Conservation (phyloP, 2,888 invertebrate species). For the Megalurothrips usitatus region DNA sequence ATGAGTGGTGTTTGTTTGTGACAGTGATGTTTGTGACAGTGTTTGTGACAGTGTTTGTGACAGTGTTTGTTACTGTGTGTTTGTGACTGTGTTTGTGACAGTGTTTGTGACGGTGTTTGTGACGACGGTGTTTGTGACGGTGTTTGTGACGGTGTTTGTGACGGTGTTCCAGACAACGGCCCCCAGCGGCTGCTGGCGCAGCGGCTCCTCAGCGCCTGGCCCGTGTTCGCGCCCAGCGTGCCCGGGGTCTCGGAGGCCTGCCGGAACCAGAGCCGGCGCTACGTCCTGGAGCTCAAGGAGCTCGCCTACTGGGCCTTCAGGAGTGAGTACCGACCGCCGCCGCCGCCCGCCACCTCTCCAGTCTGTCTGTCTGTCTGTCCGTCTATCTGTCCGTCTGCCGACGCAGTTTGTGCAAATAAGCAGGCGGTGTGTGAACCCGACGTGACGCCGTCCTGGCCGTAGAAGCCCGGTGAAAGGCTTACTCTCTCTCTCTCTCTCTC, state of each 20-base stretch:
- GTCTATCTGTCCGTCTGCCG: no score
- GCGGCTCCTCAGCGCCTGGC: background rate
- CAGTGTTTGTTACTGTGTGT: no score
- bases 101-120: background rate
- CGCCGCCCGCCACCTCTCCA: no score
- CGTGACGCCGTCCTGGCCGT: no score
- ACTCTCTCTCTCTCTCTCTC: no score
- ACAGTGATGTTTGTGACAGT: background rate
- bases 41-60: background rate
- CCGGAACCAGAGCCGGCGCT: constrained; percentile 4
- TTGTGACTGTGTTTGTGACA: background rate
- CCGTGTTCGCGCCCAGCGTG: background rate
- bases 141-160: background rate
- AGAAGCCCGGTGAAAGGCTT: no score
- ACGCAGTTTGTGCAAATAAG: no score
- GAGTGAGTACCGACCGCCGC: background rate
- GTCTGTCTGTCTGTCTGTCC: no score
- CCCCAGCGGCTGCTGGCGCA: background rate
- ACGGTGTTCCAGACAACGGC: background rate
- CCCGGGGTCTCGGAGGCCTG: background rate
- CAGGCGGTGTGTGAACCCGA: no score
- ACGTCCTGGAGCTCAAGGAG: background rate
- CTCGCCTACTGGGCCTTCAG: background rate
- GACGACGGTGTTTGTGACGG: background rate
- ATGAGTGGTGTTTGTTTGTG: no score